Base-by-base conservation (phyloP, 2,797 vertebrate species). In the Ceryle rudis region DNA sequence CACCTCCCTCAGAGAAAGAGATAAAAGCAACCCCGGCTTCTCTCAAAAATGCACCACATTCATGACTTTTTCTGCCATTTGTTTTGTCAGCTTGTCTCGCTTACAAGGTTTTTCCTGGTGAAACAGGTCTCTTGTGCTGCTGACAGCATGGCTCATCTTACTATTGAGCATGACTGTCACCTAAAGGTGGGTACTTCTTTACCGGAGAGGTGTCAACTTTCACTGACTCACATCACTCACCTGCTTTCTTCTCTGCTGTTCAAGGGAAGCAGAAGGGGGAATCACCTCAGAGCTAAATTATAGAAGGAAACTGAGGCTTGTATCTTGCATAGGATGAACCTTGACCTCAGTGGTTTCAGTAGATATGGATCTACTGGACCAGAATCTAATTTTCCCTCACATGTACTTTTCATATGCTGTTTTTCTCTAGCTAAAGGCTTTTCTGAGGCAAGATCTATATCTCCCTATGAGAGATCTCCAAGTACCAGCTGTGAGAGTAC, bases 21-120 rank as follows among this genome's bases (percentile, higher is more conserved):
- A 10, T 8, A 7, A 3, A 29, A 47, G 15, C 1, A 3, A 41
- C 39, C 28, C 17, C 19, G 37, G 6, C 23, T 70, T 73, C 60
- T 62, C 39, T 80, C 35, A 55, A 52, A 37, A 77, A 52, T 2
- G 6, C 7, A 42, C 8, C n/a, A 42, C 29, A 7, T 51, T 86
- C 62, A 15, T 10, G 11, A 80, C 28, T 28, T 80, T 80, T 87
- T 58, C 67, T 82, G 67, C n/a, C 39, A 19, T 31, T 81, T 20
- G 3, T 4, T 42, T 51, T 61, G 15, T 42, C 54, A 69, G 20
- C 26, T 78, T 49, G 17, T 25, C 65, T 74, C 2, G 0, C 6
- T 77, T 41, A n/a, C 8, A 11, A 49, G 4, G 4, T 9, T 39
- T 5, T 60, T 90, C 35, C 21, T 1, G 0, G 19, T 33, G 55